Evolutionary conservation across 2,888 invertebrate genomes (phyloP), one percentile per base, ranked within the genome.

Genomic region (Pteria penguin): DNA sequence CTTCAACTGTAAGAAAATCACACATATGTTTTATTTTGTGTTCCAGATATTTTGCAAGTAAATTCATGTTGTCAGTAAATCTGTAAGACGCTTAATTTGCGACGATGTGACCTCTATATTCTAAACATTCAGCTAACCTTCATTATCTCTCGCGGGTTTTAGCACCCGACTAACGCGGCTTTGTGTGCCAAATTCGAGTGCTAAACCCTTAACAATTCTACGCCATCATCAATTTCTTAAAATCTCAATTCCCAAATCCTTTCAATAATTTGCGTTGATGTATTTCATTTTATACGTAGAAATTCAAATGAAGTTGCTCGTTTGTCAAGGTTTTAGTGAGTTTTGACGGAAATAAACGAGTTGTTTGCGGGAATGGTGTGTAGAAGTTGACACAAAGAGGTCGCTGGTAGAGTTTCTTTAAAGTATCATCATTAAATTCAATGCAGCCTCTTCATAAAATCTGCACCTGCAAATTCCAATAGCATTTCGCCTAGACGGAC

Each of bases 221-320:
- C 8, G 8, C 45, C 45, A 18, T 18, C 45, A 45, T 45, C 45
- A 45, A 45, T 45, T 45, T 45, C 18, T 14, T 14, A 45, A 8
- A 45, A 18, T 45, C 45, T 45, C 8, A 45, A 8, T 45, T 45
- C 45, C 45, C 18, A 45, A 18, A 18, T 8, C 45, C 18, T 45
- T 45, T 45, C 45, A 45, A 45, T 45, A 45, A 45, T 14, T 14
- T 29, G 1, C 27, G 67, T 67, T 52, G 45, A 67, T 67, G 67
- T 54, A 67, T 67, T 36, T 67, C 36, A 67, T 52, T 67, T 67
- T 27, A 26, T 27, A 29, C 27, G 36, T n/a, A n/a, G 22, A 67
- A 67, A 54, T 67, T 67, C 36, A 8, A 54, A 67, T 54, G 18
- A 14, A 67, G 54, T 11, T 5, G 67, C n/a, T 52, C 67, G 36